Evolutionary conservation across 2,797 vertebrate species (phyloP), one percentile per base, ranked within the genome.

Genomic region (Fistularia tabacaria): DNA sequence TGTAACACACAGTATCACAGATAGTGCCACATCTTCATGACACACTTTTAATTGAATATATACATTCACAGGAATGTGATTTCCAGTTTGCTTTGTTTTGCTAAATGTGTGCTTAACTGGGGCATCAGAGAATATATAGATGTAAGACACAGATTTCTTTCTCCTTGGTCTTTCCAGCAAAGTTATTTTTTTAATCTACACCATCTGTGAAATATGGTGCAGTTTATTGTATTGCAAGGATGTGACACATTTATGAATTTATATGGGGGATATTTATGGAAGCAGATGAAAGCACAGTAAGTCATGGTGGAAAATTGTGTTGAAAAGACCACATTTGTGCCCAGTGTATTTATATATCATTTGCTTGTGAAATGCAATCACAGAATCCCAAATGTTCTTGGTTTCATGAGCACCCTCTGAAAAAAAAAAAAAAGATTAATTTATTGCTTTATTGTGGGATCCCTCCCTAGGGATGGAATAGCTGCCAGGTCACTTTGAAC

Each of bases 181-280:
- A 57, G 43, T 61, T 73, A 51, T 74, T 69, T n/a, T 71, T 64
- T 66, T 76, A 70, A 72, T 84, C 75, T 69, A 63, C 63, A 51
- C 61, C 54, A 56, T 74, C 64, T 74, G 70, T 91, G 87, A 92
- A 90, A 89, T 89, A 91, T 89, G 82, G 76, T 64, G 54, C 74
- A 83, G 81, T 88, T 91, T 90, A 91, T 92, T 91, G 84, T 89
- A 87, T 90, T 89, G 77, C 82, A 73, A 74, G 81, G 78, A 81
- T 90, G 70, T 90, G 89, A 89, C 86, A 91, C 85, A 80, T 90
- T 90, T 88, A 88, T 82, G 79, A 84, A 90, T 92, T 89, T 91
- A 87, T 88, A 86, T 79, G 74, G 82, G 48, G 67, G 79, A 86
- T 91, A 90, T 91, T 91, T 91, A 90, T 91, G 87, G 86, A 88